Conservation (phyloP, 2,888 invertebrate species). For the Athalia cordata region DNA sequence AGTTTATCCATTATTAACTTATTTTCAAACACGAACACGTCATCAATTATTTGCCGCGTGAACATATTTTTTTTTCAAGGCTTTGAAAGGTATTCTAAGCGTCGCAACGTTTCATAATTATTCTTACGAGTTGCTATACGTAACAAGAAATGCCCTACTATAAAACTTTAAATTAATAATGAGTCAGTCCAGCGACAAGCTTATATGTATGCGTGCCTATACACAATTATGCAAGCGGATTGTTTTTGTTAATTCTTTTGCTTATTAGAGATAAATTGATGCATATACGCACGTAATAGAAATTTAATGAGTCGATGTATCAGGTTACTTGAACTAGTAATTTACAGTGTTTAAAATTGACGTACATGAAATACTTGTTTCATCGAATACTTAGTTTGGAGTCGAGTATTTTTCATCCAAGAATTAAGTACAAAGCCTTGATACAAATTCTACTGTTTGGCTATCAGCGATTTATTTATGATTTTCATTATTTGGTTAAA, state of each 20-base stretch:
- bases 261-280: too few species aligned
- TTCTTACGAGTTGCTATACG: too few species aligned
- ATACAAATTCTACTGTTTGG: slow-evolving; percentile 13
- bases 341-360: background rate
- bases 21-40: background rate
- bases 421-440: slow-evolving; percentile 23
- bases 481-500: background rate
- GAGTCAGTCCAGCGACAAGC: background rate
- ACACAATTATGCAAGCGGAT: slow-evolving; percentile 9
- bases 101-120: background rate
- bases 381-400: background rate
- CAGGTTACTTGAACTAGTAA: background rate
- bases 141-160: too few species aligned
- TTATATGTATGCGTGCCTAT: background rate
- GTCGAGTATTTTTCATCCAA: background rate
- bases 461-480: slow-evolving; percentile 1
- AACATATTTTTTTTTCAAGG: slow-evolving; percentile 2
- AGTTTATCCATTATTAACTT: background rate
- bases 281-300: background rate
- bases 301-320: background rate
- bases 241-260: background rate
- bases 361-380: background rate
- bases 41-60: background rate
- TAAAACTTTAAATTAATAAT: too few species aligned
- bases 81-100: background rate